A percentile compares a stretch with the other conserved stretches of the same genome.
Conservation (phyloP, 2,113 vertebrate genomes). For the Salvelinus sp. region DNA sequence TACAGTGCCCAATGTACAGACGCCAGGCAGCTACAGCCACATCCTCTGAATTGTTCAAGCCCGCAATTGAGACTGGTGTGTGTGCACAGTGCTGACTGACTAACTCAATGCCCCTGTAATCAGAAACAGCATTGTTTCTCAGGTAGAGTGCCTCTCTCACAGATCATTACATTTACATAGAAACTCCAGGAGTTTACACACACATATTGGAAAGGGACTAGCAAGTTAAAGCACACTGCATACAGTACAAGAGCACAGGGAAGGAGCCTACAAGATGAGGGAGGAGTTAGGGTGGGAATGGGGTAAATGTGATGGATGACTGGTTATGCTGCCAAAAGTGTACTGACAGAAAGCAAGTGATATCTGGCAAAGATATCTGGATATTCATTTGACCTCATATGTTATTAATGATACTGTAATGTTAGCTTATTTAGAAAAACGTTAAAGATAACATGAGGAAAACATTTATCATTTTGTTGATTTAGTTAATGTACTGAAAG, state of each 20-base stretch:
- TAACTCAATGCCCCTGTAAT: constrained; percentile 10
- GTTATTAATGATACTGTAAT: background rate
- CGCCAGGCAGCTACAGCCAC: constrained; percentile 4
- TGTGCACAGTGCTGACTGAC: constrained; percentile 8
- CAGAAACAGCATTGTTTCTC: constrained; percentile 9
- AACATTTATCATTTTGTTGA: background rate
- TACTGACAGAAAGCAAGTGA: background rate
- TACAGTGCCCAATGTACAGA: background rate
- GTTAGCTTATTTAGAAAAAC: background rate
- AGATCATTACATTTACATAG: background rate
- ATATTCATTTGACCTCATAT: background rate
- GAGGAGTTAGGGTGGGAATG: background rate
- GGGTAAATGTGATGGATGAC: background rate
- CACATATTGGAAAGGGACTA: background rate
- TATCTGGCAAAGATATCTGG: background rate
- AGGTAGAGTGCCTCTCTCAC: background rate
- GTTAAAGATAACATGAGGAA: background rate
- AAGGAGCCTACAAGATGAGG: background rate
- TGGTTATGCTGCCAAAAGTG: background rate
- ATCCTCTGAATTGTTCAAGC: constrained; percentile 28
- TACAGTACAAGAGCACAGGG: background rate
- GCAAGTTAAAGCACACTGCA: background rate
- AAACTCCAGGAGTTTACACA: too few relatives aligned
- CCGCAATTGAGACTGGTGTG: constrained; percentile 9
- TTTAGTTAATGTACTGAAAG: background rate